Percentiles rank a stretch among this genome's conserved stretches.
These are phyloP conservation scores for Liposcelis brunnea DNA, from an alignment of 2,888 invertebrate genomes.

Conservation along the genomic window DNA sequence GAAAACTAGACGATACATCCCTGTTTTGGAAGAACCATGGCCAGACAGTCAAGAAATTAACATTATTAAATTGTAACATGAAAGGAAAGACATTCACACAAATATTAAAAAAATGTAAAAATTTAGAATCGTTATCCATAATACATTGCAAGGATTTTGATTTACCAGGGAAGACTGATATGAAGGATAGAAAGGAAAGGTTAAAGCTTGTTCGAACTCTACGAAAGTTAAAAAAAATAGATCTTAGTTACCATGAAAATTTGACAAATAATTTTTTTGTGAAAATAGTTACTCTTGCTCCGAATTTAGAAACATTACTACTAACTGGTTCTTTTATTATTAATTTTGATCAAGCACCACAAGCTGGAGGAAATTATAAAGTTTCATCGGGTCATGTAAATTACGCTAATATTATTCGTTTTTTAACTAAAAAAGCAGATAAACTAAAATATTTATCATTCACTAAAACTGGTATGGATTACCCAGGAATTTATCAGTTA, in stretches of 20 bases:
- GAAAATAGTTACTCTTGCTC: conserved; percentile 42
- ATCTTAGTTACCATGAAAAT: conserved; percentile 48
- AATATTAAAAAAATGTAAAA: conserved; percentile 36
- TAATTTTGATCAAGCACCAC: too few species aligned
- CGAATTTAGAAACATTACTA: conserved; percentile 39
- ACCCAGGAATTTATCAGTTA: conserved; percentile 37
- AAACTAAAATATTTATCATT: conserved; percentile 42
- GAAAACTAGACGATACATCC: conserved; percentile 25
- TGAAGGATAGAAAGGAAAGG: conserved; percentile 35
- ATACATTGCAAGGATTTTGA: conserved; percentile 50
- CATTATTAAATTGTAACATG: conserved; percentile 40
- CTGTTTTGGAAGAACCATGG: conserved; percentile 40
- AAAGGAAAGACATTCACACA: conserved; percentile 43
- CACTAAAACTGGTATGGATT: conserved; percentile 49
- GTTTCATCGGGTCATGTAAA: conserved; percentile 46
- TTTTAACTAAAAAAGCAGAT: conserved; percentile 37
- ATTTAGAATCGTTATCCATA: conserved; percentile 39
- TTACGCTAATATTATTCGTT: conserved; percentile 33
- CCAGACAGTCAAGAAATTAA: conserved; percentile 35
- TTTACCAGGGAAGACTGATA: conserved; percentile 52
- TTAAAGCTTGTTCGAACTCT: conserved; percentile 28
- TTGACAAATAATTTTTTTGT: conserved; percentile 53
- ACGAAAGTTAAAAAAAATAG: conserved; percentile 37
- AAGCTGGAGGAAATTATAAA: conserved; percentile 36
- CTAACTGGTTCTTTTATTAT: conserved; percentile 45